Evolutionary conservation across 2,888 invertebrate genomes (phyloP).

Genomic region (Leucophora obtusa): DNA sequence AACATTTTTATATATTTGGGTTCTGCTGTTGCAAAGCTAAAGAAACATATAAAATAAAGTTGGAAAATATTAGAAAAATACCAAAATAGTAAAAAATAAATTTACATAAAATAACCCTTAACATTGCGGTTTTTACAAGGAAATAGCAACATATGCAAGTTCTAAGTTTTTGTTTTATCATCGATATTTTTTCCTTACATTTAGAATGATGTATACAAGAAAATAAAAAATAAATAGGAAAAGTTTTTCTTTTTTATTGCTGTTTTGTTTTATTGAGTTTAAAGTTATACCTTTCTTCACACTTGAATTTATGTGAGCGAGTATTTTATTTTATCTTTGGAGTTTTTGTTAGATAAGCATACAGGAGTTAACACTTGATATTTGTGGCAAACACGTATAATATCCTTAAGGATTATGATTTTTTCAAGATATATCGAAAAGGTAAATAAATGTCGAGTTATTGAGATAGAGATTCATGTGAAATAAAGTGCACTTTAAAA

Average conservation of each 20-base stretch:
- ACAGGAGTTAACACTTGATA: constrained; percentile 52
- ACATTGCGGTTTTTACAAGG: constrained; percentile 9
- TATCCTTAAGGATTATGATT: constrained; percentile 51
- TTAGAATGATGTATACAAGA: constrained; percentile 6
- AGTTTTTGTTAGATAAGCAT: constrained; percentile 51
- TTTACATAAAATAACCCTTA: constrained; percentile 46
- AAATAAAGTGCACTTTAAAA: not conserved
- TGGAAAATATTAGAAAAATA: constrained; percentile 9
- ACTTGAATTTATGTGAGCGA: no score
- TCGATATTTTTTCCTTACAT: constrained; percentile 7
- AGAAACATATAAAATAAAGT: not conserved
- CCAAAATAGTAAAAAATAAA: constrained; percentile 5
- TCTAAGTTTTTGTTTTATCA: constrained; percentile 21
- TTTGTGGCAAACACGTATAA: constrained; percentile 34
- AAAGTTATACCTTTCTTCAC: not conserved
- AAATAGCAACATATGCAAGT: constrained; percentile 52
- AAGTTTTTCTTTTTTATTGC: constrained; percentile 24
- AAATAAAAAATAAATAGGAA: constrained; percentile 35
- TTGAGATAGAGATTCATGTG: not conserved
- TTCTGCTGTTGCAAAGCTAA: not conserved
- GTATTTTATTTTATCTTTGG: not conserved
- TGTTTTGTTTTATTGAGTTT: constrained; percentile 36
- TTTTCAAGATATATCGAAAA: constrained; percentile 24
- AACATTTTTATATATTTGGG: constrained; percentile 10
- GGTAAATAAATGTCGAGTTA: constrained; percentile 55